Evolutionary conservation across 2,113 vertebrate species (phyloP), one percentile per base, ranked within the genome.

Genomic region (Xyliphius kryptos): DNA sequence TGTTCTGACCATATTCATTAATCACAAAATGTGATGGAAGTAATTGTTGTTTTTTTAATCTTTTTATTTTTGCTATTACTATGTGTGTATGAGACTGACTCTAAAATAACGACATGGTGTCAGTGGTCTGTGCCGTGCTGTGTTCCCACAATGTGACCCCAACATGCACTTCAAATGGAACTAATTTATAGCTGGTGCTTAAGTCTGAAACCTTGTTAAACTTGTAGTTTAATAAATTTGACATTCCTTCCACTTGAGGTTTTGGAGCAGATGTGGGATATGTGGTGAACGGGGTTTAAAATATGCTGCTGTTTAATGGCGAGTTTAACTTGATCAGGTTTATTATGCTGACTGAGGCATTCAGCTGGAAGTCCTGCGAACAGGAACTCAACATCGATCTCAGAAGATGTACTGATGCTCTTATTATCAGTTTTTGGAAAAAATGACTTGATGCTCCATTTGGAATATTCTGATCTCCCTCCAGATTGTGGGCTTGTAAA

Each of bases 401-500:
- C 40, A 32, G 40, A 41, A 41, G 10, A 5, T 41, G 9, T 41
- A 41, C 10, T 41, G 40, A 2, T 41, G 3, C 4, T 6, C 4
- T 6, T 32, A 5, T 6, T 32, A 6, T 32, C 40, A 41, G 6
- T 52, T 60, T 47, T 52, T 32, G 37, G 36, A 63, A 63, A 53
- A 52, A 3, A 55, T 26, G 16, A 56, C 38, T 19, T 48, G 41
- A 37, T 56, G 49, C 54, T 56, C 22, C 26, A 66, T 66, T 65
- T 49, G 63, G 53, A 32, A 47, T 56, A 49, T 65, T 41, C 46
- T 47, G 60, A 41, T 32, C 44, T 49, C 41, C n/a, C 57, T 16
- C 47, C 10, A 17, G 51, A 64, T 7, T 2, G 3, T 16, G n/a
- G 26, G 9, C 13, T 37, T 37, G 41, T 26, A 37, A 47, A 64